Base-by-base conservation (phyloP, 2,888 invertebrate genomes). In the Drosophila macrospina region DNA sequence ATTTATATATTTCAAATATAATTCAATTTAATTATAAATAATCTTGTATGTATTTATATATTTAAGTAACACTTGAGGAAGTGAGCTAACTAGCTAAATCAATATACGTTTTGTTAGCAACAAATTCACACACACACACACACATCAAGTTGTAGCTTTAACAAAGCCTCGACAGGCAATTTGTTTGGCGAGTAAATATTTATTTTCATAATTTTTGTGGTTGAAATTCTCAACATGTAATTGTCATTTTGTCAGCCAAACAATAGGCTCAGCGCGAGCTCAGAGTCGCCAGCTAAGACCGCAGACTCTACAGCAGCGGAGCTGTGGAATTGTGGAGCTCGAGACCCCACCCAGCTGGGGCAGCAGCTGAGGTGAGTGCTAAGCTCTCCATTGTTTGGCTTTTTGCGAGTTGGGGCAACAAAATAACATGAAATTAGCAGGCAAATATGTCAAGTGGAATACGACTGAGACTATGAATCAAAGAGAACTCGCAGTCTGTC, bases 201-300 rank as follows among this genome's bases (percentile, higher is more conserved):
- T 81, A 48, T 74, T 74, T 64, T 70, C 61, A 76, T 76, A 79
- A 79, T 75, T 69, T 56, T 66, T 54, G 51, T 66, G 51, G 51
- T 71, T 77, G 41, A 69, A 67, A 89, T 81, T 87, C 75, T 63
- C 61, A 72, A 81, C 88, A 72, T 89, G 83, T 89, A 89, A 83
- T 89, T 83, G 83, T 87, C 88, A 78, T 87, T 85, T 89, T 87
- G 89, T 72, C 78, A 57, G 79, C 52, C 82, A 88, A 84, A 83
- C 89, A 83, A 83, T 84, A 61, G 75, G 71, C 77, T 68, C 61
- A 67, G 57, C 39, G 47, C 34, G 20, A 67, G 59, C 15, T 47
- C n/a, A n/a, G n/a, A n/a, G n/a, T n/a, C 20, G 32, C 28, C 37
- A 16, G 60, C 47, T 44, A 34, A 60, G 51, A 37, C 52, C 64